Conservation (phyloP, 2,888 invertebrate species). For the Hyppa rectilinea region DNA sequence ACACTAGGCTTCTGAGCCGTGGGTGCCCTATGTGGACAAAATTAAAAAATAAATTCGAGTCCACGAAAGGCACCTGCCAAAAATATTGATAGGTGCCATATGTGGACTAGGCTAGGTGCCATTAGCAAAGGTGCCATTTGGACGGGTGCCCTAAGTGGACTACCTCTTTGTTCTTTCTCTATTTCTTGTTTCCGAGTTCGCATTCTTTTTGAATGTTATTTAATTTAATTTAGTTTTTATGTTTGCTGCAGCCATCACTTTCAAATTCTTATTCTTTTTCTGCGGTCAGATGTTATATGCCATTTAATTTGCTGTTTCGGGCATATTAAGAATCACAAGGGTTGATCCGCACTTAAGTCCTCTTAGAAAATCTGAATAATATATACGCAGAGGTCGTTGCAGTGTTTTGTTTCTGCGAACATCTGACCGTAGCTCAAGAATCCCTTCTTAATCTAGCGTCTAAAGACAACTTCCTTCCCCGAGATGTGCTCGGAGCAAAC, state of each 20-base stretch:
- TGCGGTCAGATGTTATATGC: not conserved
- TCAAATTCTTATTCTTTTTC: not conserved
- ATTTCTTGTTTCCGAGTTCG: conserved; percentile 4
- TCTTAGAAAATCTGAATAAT: not conserved
- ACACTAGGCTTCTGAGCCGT: too few relatives aligned
- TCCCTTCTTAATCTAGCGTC: conserved; percentile 17
- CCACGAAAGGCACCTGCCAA: too few relatives aligned
- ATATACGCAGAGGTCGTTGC: too few relatives aligned
- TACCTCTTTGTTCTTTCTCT: conserved; percentile 61
- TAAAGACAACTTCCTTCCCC: conserved; percentile 4
- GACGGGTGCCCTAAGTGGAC: too few relatives aligned
- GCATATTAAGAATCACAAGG: not conserved
- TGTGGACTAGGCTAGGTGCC: too few relatives aligned
- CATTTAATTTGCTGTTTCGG: not conserved
- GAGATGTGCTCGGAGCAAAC: conserved; percentile 19
- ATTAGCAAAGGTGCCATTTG: too few relatives aligned
- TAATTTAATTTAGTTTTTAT: conserved; percentile 1
- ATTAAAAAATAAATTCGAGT: too few relatives aligned
- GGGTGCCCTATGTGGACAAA: too few relatives aligned
- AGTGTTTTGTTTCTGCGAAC: too few relatives aligned
- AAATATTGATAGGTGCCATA: too few relatives aligned
- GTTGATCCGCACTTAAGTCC: not conserved
- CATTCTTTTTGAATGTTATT: not conserved
- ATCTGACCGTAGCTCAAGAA: conserved; percentile 10
- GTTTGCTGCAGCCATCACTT: conserved; percentile 1